A percentile compares a stretch with the other conserved stretches of the same genome.
These are phyloP conservation scores for Hemibagrus wyckioides DNA, from an alignment of 2,113 vertebrate genomes.

Conservation along the genomic window DNA sequence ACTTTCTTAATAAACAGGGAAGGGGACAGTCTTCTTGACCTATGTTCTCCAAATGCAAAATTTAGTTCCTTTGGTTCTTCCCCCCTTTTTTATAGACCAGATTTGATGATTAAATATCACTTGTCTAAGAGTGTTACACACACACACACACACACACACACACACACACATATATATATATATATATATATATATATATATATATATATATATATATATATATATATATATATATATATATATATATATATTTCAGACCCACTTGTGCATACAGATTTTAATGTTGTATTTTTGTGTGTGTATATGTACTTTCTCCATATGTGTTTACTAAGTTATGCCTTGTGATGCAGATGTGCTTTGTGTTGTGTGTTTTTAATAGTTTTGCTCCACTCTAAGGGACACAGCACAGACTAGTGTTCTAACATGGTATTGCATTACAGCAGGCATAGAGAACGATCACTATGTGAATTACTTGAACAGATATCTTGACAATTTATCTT, in stretches of 20 bases:
- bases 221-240: too few relatives aligned
- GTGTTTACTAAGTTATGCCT: constrained; percentile 15
- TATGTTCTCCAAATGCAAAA: neutral
- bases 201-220: too few relatives aligned
- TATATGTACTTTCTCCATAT: neutral
- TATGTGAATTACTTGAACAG: neutral
- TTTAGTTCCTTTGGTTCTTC: neutral
- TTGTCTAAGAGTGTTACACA: too few relatives aligned
- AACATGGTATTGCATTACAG: constrained; percentile 26
- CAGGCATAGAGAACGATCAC: neutral
- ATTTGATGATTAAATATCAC: too few relatives aligned
- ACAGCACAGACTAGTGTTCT: constrained; percentile 75
- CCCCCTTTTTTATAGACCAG: too few relatives aligned
- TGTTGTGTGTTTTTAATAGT: neutral
- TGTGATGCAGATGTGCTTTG: neutral
- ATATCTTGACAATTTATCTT: too few relatives aligned
- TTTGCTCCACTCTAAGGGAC: constrained; percentile 45
- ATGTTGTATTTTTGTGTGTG: neutral
- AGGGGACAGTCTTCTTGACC: neutral
- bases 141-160: too few relatives aligned
- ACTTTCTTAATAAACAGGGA: neutral
- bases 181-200: too few relatives aligned
- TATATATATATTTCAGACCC: neutral
- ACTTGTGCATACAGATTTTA: neutral
- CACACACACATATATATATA: too few relatives aligned